Base-by-base conservation (phyloP, 2,888 invertebrate species). In the Punctoribates punctum region DNA sequence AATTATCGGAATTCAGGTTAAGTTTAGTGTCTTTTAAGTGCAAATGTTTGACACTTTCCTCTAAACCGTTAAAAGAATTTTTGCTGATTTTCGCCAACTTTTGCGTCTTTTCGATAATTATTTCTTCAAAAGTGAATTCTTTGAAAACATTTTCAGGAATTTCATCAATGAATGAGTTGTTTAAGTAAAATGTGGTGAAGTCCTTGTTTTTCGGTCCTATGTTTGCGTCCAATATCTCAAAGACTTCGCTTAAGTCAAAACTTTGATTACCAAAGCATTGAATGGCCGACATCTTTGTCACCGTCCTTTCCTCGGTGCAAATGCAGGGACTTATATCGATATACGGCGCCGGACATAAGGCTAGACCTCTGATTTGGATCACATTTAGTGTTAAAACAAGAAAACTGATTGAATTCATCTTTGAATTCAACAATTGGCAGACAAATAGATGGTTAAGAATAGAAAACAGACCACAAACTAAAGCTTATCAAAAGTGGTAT, bases 101-200 rank as follows among this genome's bases (percentile, higher is more conserved):
- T 17, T 0, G 27, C 17, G 34, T 65, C 6, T 38, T 65, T 38
- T 65, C 65, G 29, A 65, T n/a, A 20, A 13, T 29, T 1, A 65
- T 65, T 20, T 34, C n/a, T 3, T 34, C 9, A n/a, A 65, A 65
- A 13, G 25, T 65, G 4, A 65, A 65, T 1, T 65, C 65, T 34
- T 34, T 65, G 65, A 65, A 65, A 17, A 65, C 65, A n/a, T 34
- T 65, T 65, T 65, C 65, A 1, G n/a, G n/a, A n/a, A 65, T 65
- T n/a, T 65, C 65, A 34, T 65, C n/a, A n/a, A 65, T 27, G 11
- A 34, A n/a, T 9, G 65, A 29, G 17, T 65, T 65, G 34, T 65
- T 34, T 65, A 34, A n/a, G 29, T 65, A 65, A 20, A 65, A 65
- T 34, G 29, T n/a, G 34, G 29, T n/a, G 27, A 65, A 65, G 5